phyloP scores from a whole-genome alignment of 2,797 vertebrate species.

The Oreochromis mossambicus region DNA sequence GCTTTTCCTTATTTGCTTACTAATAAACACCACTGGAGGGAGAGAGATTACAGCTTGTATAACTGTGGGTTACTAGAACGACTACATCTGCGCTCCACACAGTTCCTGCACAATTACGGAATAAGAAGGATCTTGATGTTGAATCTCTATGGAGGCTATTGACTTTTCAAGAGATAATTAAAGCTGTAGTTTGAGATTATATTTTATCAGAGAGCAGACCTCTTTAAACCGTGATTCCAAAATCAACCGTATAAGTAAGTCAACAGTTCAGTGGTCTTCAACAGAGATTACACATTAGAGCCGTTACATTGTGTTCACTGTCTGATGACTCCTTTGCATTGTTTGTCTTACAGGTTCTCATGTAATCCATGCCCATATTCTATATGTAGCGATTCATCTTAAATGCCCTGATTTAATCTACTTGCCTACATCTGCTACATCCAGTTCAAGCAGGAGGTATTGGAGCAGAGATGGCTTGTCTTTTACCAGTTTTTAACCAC shows the following conservation, averaged over 20 bases:
- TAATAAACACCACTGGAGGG: neutral
- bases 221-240: neutral
- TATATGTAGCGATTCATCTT: neutral
- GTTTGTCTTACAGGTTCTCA: neutral
- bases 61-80: neutral
- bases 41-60: neutral
- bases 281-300: neutral
- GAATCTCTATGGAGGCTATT: neutral
- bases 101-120: neutral
- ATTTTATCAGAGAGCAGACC: neutral
- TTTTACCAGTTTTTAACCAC: conserved; percentile 13
- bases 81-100: neutral
- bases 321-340: neutral
- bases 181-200: neutral
- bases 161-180: neutral
- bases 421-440: neutral
- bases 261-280: neutral
- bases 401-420: neutral
- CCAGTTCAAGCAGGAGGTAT: neutral
- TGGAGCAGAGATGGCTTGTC: neutral
- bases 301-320: neutral
- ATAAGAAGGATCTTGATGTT: neutral
- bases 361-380: neutral
- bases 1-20: neutral
- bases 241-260: neutral